Conservation (phyloP, 2,888 invertebrate genomes). For the Tribolium freemani region DNA sequence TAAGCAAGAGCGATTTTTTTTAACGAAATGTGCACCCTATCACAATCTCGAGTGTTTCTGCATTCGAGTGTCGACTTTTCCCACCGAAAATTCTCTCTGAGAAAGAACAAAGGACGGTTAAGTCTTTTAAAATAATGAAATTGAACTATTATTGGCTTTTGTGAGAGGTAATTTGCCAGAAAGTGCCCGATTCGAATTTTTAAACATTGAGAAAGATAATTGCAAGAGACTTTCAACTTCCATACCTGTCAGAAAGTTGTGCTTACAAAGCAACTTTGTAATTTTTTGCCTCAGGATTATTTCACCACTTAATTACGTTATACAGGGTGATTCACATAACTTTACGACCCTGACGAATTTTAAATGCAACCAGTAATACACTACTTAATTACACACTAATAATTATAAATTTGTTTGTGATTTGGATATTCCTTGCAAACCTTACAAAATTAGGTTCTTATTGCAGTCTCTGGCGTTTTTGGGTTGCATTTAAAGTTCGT, state of each 20-base stretch:
- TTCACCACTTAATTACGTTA: conserved; percentile 1
- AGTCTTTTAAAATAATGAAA: neutral
- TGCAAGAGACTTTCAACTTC: neutral
- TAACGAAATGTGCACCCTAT: neutral
- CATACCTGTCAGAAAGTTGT: neutral
- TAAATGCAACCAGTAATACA: too few species aligned
- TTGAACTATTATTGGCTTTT: neutral
- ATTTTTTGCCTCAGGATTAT: neutral
- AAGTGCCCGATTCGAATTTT: neutral
- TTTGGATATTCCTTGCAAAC: too few species aligned
- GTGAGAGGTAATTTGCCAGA: neutral
- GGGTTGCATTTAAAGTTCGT: too few species aligned
- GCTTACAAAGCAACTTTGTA: neutral
- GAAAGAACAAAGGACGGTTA: neutral
- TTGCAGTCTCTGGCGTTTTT: too few species aligned
- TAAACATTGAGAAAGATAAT: neutral
- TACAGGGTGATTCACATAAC: too few species aligned
- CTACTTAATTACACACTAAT: too few species aligned
- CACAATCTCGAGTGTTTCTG: neutral
- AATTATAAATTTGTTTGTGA: too few species aligned
- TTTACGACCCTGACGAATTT: too few species aligned
- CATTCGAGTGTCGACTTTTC: conserved; percentile 3
- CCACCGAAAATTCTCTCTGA: neutral
- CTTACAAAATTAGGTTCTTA: too few species aligned
- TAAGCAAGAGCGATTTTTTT: conserved; percentile 3